Evolutionary conservation across 2,797 vertebrate genomes (phyloP).

Genomic region (Oophaga sylvatica): DNA sequence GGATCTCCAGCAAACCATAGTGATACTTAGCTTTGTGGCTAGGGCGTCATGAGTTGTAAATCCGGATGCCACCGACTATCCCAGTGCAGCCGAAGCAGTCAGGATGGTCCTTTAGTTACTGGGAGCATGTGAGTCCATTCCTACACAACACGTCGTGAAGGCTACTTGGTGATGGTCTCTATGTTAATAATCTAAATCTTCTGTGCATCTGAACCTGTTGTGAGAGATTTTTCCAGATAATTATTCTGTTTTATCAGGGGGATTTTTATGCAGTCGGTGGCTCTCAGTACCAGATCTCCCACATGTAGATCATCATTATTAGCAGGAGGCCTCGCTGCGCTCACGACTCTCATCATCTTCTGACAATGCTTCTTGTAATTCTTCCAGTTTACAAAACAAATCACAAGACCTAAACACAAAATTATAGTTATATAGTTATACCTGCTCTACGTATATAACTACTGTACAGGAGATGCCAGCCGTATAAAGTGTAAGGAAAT

Average conservation of each 20-base stretch:
- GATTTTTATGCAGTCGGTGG: background rate
- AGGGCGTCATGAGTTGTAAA: no score
- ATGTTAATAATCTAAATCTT: background rate
- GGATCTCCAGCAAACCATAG: no score
- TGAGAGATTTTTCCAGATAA: background rate
- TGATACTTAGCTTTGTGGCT: no score
- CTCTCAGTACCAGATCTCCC: background rate
- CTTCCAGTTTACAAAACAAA: background rate
- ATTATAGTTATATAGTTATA: no score
- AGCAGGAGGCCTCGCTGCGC: background rate
- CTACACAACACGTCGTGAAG: background rate
- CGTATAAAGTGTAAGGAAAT: no score
- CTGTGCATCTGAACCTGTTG: background rate
- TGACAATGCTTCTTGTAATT: background rate
- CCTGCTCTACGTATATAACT: no score
- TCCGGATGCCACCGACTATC: background rate
- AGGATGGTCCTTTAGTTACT: background rate
- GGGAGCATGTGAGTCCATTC: background rate
- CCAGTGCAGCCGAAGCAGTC: background rate
- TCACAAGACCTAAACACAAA: background rate
- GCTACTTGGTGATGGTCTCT: background rate
- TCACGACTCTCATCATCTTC: background rate
- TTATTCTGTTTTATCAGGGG: background rate
- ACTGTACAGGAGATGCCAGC: no score
- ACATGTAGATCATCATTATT: background rate